These are phyloP conservation scores for Ophioninae sp. DNA, from an alignment of 2,888 invertebrate genomes.

Conservation along the genomic window DNA sequence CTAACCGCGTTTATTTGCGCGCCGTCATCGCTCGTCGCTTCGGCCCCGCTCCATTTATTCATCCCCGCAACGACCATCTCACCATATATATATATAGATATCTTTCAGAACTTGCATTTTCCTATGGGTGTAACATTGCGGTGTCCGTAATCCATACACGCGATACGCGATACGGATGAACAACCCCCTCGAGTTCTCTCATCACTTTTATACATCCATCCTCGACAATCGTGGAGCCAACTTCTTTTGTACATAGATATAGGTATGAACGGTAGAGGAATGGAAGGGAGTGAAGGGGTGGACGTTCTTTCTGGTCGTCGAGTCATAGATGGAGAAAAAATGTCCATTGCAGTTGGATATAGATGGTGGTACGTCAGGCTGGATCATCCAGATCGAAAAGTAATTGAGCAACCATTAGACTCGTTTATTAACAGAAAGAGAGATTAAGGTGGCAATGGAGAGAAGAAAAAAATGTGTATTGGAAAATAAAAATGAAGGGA, in stretches of 20 bases:
- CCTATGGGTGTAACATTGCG: conserved; percentile 11
- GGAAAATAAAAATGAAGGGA: too few relatives aligned
- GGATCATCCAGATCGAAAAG: not conserved
- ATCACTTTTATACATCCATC: conserved; percentile 24
- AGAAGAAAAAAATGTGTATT: too few relatives aligned
- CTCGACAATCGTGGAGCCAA: not conserved
- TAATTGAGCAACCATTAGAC: not conserved
- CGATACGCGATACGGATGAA: conserved; percentile 56
- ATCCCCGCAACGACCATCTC: conserved; percentile 27
- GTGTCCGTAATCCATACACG: conserved; percentile 12
- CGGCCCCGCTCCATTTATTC: conserved; percentile 60
- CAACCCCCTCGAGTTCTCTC: conserved; percentile 32
- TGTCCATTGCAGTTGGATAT: not conserved
- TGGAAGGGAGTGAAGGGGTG: not conserved
- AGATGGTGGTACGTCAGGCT: not conserved
- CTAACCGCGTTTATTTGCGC: conserved; percentile 60
- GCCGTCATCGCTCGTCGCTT: conserved; percentile 62
- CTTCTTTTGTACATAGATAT: not conserved
- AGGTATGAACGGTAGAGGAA: not conserved
- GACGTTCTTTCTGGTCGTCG: not conserved
- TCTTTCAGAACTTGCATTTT: conserved; percentile 22
- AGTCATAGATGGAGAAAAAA: not conserved
- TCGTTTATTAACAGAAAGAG: not conserved
- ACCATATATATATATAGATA: conserved; percentile 3
- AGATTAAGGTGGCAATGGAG: too few relatives aligned